Percentiles rank a stretch among this genome's conserved stretches.
Evolutionary conservation across 2,113 vertebrate genomes (phyloP).

Genomic region (Ursus arctos): DNA sequence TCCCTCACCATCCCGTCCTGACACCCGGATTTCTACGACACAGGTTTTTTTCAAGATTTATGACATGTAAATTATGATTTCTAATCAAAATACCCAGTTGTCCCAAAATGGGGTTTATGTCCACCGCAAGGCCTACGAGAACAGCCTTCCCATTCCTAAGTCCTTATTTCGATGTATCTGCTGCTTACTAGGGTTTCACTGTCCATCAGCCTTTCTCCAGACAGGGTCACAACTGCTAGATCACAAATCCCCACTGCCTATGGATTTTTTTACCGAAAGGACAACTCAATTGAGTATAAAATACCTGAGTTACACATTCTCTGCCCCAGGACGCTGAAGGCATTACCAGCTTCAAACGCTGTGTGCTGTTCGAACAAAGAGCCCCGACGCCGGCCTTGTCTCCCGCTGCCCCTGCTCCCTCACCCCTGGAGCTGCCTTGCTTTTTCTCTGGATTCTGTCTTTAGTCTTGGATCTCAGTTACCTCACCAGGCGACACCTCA

Average conservation of each 20-base stretch:
- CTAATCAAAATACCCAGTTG: background rate
- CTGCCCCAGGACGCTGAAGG: background rate
- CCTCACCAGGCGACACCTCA: background rate
- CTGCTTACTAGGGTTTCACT: background rate
- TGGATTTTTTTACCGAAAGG: background rate
- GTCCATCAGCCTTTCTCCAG: background rate
- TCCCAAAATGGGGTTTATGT: too few species aligned
- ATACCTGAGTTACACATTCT: background rate
- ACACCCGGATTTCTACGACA: background rate
- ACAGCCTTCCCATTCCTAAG: background rate
- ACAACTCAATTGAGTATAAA: rapidly evolving
- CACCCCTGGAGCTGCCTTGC: rapidly evolving
- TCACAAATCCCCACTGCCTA: rapidly evolving
- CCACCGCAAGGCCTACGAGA: background rate
- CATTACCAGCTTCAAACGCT: rapidly evolving
- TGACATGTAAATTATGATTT: background rate
- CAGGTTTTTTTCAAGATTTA: background rate
- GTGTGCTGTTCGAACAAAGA: rapidly evolving
- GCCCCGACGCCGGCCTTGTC: rapidly evolving
- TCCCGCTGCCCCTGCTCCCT: background rate
- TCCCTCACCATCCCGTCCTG: background rate
- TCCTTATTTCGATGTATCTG: background rate
- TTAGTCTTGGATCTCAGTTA: background rate
- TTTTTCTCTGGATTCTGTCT: background rate
- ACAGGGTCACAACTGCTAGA: background rate